phyloP scores from a whole-genome alignment of 2,888 invertebrate species.

The Scelioninae gen. 2 region DNA sequence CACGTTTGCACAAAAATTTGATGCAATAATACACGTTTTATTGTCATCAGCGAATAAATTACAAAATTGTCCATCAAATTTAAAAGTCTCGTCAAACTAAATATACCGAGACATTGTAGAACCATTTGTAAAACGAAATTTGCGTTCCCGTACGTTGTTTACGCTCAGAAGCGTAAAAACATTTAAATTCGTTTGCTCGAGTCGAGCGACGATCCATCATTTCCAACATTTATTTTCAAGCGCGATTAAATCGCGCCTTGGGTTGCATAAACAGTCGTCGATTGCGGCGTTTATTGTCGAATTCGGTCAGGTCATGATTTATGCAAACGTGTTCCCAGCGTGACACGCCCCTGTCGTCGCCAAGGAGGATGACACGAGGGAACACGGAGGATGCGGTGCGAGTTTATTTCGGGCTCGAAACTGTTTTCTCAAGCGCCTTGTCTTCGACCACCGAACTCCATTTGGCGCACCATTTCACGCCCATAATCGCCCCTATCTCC shows the following conservation, averaged over 20 bases:
- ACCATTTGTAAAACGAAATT: no score
- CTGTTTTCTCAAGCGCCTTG: slow-evolving; percentile 53
- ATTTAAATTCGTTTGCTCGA: no score
- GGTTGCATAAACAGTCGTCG: slow-evolving; percentile 29
- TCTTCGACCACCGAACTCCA: slow-evolving; percentile 53
- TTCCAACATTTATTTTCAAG: slow-evolving; percentile 8
- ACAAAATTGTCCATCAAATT: no score
- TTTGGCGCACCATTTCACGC: slow-evolving; percentile 47
- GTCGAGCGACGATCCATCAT: not conserved
- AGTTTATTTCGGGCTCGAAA: slow-evolving; percentile 72
- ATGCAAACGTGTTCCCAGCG: slow-evolving; percentile 40
- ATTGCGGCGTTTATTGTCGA: slow-evolving; percentile 39
- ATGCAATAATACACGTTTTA: no score
- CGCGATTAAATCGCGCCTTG: slow-evolving; percentile 7
- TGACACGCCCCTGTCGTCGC: slow-evolving; percentile 54
- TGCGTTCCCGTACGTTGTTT: no score
- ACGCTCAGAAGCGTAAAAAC: no score
- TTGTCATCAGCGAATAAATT: no score
- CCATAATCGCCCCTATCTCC: slow-evolving; percentile 23
- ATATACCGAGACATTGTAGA: no score
- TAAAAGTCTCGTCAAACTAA: no score
- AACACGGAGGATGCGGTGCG: slow-evolving; percentile 63
- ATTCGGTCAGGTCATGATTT: slow-evolving; percentile 48
- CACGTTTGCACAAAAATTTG: no score
- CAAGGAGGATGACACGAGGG: slow-evolving; percentile 58